These are phyloP conservation scores for Platerodrilus igneus DNA, from an alignment of 2,888 invertebrate genomes.

Conservation along the genomic window DNA sequence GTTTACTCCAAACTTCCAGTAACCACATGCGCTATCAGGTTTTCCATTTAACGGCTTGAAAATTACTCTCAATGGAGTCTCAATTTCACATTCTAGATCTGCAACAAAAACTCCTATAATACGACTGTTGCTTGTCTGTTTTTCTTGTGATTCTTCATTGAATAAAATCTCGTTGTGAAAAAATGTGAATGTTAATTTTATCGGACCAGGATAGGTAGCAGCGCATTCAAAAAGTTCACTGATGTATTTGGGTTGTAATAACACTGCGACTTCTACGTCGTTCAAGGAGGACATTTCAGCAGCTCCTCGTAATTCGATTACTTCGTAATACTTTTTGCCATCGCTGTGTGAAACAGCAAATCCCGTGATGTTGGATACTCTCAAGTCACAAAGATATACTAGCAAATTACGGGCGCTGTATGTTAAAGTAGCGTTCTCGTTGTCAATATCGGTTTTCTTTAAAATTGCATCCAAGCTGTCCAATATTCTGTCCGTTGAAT, in stretches of 20 bases:
- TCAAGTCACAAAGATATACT: constrained; percentile 20
- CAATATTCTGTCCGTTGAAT: constrained; percentile 58
- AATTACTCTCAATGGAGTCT: constrained; percentile 51
- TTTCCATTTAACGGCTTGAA: constrained; percentile 38
- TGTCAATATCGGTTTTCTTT: constrained; percentile 35
- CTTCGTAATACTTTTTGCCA: no score
- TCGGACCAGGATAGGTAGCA: neutral
- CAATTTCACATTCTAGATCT: constrained; percentile 50
- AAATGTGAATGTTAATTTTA: constrained; percentile 20
- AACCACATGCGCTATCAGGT: constrained; percentile 44
- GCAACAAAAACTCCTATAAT: constrained; percentile 56
- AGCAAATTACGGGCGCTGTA: constrained; percentile 19
- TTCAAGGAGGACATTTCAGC: neutral
- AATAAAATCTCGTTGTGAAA: constrained; percentile 26
- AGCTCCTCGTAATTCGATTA: no score
- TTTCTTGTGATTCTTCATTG: constrained; percentile 14
- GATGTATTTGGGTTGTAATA: constrained; percentile 22
- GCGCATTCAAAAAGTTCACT: constrained; percentile 16
- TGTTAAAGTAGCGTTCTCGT: constrained; percentile 1
- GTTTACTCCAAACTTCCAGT: constrained; percentile 49
- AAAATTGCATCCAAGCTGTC: constrained; percentile 55
- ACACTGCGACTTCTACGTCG: constrained; percentile 22
- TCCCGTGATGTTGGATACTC: constrained; percentile 15
- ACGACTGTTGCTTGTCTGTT: constrained; percentile 48
- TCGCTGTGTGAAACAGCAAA: no score